Conservation (phyloP, 1,140 invertebrate species). For the Drepana arcuata region DNA sequence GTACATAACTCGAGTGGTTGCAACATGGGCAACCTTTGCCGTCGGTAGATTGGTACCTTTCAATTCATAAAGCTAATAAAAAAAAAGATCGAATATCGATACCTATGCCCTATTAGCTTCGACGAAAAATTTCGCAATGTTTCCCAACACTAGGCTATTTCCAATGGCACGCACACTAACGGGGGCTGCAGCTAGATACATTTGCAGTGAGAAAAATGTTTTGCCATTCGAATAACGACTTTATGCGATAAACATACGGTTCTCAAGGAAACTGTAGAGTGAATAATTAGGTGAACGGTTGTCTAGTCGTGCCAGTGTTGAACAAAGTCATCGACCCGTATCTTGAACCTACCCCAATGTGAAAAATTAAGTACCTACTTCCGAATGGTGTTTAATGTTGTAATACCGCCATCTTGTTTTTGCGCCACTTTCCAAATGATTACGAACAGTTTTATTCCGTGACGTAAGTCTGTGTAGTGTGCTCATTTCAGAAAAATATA, state of each 20-base stretch:
- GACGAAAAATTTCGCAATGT: conserved; percentile 35
- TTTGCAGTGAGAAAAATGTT: too few relatives aligned
- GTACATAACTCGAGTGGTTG: too few relatives aligned
- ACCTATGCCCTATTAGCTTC: conserved; percentile 28
- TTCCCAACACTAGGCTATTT: conserved; percentile 50
- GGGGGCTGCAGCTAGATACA: conserved; percentile 34
- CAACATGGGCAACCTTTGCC: too few relatives aligned
- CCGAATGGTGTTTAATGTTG: conserved; percentile 28
- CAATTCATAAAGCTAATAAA: too few relatives aligned
- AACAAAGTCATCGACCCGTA: conserved; percentile 57
- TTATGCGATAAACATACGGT: conserved; percentile 8
- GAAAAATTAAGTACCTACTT: conserved; percentile 54
- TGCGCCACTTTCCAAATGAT: conserved; percentile 7
- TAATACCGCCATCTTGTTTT: conserved; percentile 15
- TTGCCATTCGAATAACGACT: conserved; percentile 10
- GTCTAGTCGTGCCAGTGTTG: too few relatives aligned
- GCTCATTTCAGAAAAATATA: too few relatives aligned
- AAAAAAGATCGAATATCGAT: conserved; percentile 11
- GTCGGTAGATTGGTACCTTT: too few relatives aligned
- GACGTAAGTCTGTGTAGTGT: too few relatives aligned
- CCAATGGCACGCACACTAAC: conserved; percentile 33
- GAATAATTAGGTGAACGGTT: too few relatives aligned
- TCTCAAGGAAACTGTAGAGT: too few relatives aligned
- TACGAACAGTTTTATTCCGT: too few relatives aligned
- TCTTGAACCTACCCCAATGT: conserved; percentile 59